These are phyloP conservation scores for Numida meleagris DNA, from an alignment of 2,113 vertebrate species.

Conservation along the genomic window DNA sequence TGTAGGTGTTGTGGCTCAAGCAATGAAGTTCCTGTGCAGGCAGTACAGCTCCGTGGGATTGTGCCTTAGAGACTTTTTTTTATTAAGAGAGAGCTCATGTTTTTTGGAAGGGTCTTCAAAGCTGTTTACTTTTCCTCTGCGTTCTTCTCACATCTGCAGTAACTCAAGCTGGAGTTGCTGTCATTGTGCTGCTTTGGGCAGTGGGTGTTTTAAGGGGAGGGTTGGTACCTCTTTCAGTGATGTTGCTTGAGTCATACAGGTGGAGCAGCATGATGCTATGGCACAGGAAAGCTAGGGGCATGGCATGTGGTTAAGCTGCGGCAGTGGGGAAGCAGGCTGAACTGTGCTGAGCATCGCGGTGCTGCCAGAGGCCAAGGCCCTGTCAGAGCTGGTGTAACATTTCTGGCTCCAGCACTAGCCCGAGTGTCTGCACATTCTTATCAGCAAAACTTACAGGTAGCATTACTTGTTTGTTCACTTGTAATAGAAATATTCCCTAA, in stretches of 20 bases:
- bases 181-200: not conserved
- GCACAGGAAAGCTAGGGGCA: not conserved
- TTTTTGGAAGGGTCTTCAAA: not conserved
- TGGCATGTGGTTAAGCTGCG: not conserved
- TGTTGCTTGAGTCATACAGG: not conserved
- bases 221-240: not conserved
- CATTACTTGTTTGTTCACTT: constrained; percentile 11
- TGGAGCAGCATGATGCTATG: not conserved
- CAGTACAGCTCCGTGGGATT: not conserved
- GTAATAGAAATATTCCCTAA: constrained; percentile 26
- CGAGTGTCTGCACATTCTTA: constrained; percentile 49
- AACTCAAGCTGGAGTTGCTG: not conserved
- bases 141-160: not conserved
- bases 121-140: not conserved
- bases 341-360: rapidly evolving
- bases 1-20: not conserved
- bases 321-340: not conserved
- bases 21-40: not conserved
- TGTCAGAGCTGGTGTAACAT: not conserved
- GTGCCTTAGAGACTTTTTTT: not conserved
- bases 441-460: constrained; percentile 41
- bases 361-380: not conserved
- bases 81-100: not conserved
- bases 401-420: constrained; percentile 37
- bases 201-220: not conserved